Base-by-base conservation (phyloP, 2,888 invertebrate species). In the Parnassius smintheus region DNA sequence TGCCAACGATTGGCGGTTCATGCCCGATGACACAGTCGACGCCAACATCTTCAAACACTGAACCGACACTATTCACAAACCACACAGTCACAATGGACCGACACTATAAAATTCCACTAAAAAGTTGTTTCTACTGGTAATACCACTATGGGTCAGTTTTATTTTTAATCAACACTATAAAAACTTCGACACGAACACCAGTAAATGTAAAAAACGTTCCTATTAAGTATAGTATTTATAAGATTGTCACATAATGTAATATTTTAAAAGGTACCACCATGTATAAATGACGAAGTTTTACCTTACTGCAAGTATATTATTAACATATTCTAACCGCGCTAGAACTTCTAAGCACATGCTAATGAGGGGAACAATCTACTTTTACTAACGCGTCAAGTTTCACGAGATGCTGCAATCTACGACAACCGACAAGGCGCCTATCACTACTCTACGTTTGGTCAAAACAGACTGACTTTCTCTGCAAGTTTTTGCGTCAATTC, bases 1-100 rank as follows among this genome's bases (percentile, higher is more conserved):
- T 4, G 89, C 82, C 72, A 89, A 66, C 12, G 91, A 80, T 65
- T 85, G 81, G 51, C 80, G 80, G 53, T 79, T 80, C 66, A 86
- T 70, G 68, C 79, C 85, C 48, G 81, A 76, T 52, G 83, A 71
- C 9, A 82, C 76, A 13, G 78, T 74, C 42, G 88, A 84, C 71
- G 85, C 81, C 70, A 89, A 76, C 91, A 90, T 90, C 68, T 74
- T 81, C 11, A 56, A 35, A 62, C 62, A 65, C 64, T 45, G 60
- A 42, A 50, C 60, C 35, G 46, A 59, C 61, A 69, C 63, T 56
- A 55, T 56, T 56, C 45, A 64, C 12, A 61, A 46, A 35, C 46
- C 50, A 50, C 42, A 57, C 66, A 2, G 52, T 50, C 44, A 48
- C 65, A 65, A 49, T 13, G 13, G 11, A n/a, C 46, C 10, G 12